Evolutionary conservation across 2,888 invertebrate species (phyloP).

Genomic region (Thymelicus acteon): DNA sequence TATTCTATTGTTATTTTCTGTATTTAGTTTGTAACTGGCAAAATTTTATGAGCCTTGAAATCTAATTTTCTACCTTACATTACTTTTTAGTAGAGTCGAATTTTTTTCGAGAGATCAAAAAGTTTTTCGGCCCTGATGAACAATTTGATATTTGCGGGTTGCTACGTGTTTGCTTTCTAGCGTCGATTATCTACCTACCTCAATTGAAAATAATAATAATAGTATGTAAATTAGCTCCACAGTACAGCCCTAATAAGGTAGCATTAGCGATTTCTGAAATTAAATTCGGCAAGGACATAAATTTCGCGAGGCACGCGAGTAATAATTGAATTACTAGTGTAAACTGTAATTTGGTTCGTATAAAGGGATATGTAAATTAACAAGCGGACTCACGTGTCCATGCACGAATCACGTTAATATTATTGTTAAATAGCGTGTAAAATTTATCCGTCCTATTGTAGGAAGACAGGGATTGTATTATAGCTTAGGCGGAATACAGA

Average conservation of each 20-base stretch:
- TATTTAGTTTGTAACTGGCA: too few relatives aligned
- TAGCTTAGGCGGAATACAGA: slow-evolving; percentile 14
- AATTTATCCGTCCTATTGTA: slow-evolving; percentile 64
- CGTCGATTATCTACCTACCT: too few relatives aligned
- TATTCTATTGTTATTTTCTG: too few relatives aligned
- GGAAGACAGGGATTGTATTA: slow-evolving; percentile 58
- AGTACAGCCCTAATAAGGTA: not conserved
- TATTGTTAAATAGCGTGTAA: slow-evolving; percentile 81
- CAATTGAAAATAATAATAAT: not conserved
- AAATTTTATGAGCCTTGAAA: too few relatives aligned
- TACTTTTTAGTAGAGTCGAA: not conserved
- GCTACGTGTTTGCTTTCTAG: too few relatives aligned
- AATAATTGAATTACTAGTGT: slow-evolving; percentile 57
- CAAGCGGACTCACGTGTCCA: slow-evolving; percentile 66
- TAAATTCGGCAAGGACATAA: slow-evolving; percentile 39
- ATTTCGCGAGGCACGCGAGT: slow-evolving; percentile 45
- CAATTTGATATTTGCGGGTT: too few relatives aligned
- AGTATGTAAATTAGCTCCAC: not conserved
- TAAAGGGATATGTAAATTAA: slow-evolving; percentile 75
- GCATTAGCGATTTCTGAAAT: slow-evolving; percentile 26
- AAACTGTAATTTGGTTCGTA: slow-evolving; percentile 58
- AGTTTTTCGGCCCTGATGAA: too few relatives aligned
- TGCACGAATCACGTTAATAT: slow-evolving; percentile 67
- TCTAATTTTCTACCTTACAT: not conserved
- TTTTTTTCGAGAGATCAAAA: too few relatives aligned